Evolutionary conservation across 2,888 invertebrate species (phyloP).

Genomic region (Myopa tessellatipennis): DNA sequence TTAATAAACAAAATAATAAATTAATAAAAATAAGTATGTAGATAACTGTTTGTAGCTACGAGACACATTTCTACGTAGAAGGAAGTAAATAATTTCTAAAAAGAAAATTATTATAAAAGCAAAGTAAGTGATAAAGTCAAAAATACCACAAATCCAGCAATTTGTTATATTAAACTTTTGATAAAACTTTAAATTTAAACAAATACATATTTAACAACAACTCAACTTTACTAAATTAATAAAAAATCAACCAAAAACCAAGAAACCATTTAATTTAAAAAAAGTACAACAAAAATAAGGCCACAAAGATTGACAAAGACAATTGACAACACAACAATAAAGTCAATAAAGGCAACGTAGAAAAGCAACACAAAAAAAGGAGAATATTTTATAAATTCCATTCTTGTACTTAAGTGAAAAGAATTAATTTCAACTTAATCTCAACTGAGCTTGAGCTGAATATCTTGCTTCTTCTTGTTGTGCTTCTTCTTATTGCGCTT

Average conservation of each 20-base stretch:
- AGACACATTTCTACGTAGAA: neutral
- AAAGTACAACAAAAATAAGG: neutral
- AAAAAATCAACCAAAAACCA: no score
- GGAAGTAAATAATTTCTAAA: neutral
- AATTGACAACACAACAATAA: slow-evolving; percentile 24
- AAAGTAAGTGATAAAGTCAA: neutral
- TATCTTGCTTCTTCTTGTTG: slow-evolving; percentile 8
- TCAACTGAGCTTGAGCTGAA: slow-evolving; percentile 41
- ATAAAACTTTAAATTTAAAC: no score
- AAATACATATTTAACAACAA: no score
- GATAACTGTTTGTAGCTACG: neutral
- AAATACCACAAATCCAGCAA: no score
- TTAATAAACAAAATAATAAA: neutral
- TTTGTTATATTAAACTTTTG: no score
- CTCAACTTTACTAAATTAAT: no score
- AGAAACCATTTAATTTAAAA: neutral
- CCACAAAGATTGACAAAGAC: neutral
- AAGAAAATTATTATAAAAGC: neutral
- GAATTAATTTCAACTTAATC: slow-evolving; percentile 54
- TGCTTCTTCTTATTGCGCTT: neutral
- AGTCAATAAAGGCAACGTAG: slow-evolving; percentile 7
- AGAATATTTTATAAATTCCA: slow-evolving; percentile 52
- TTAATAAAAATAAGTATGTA: neutral
- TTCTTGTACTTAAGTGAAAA: slow-evolving; percentile 53
- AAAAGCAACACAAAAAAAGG: neutral